phyloP scores from a whole-genome alignment of 2,888 invertebrate species.

The Gasteruption jaculator region DNA sequence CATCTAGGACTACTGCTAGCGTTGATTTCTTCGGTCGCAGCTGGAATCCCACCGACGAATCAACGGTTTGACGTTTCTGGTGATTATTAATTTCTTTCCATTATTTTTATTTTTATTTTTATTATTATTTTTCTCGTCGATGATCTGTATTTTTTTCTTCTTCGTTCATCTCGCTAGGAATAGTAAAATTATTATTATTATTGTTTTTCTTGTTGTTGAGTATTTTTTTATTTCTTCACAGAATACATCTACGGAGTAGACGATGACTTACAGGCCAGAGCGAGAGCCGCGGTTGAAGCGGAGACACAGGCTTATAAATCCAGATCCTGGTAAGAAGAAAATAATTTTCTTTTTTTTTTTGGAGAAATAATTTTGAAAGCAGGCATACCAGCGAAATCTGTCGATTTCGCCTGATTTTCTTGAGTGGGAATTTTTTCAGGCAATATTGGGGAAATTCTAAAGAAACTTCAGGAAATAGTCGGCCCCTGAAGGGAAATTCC shows the following conservation, averaged over 20 bases:
- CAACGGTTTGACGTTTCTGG: slow-evolving; percentile 41
- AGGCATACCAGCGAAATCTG: no score
- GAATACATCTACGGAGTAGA: slow-evolving; percentile 48
- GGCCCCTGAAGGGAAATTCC: no score
- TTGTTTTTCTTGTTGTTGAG: neutral
- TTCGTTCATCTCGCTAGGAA: no score
- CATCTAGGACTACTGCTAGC: slow-evolving; percentile 39
- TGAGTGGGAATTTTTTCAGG: no score
- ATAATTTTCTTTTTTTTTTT: slow-evolving; percentile 8
- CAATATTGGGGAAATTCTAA: no score
- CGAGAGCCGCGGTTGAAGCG: slow-evolving; percentile 47
- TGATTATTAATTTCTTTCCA: no score
- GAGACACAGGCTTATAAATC: slow-evolving; percentile 42
- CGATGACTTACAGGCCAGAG: slow-evolving; percentile 46
- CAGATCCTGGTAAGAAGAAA: slow-evolving; percentile 33
- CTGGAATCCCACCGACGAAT: slow-evolving; percentile 34
- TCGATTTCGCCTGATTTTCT: no score
- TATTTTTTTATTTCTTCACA: slow-evolving; percentile 26
- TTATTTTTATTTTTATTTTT: neutral
- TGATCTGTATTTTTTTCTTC: no score
- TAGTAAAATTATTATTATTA: neutral
- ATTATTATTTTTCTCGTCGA: slow-evolving; percentile 1
- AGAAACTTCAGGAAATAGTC: no score
- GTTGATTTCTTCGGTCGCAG: slow-evolving; percentile 30
- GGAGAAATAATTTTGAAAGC: neutral